Evolutionary conservation across 2,888 invertebrate genomes (phyloP).

Genomic region (Drosophila hamatofila): DNA sequence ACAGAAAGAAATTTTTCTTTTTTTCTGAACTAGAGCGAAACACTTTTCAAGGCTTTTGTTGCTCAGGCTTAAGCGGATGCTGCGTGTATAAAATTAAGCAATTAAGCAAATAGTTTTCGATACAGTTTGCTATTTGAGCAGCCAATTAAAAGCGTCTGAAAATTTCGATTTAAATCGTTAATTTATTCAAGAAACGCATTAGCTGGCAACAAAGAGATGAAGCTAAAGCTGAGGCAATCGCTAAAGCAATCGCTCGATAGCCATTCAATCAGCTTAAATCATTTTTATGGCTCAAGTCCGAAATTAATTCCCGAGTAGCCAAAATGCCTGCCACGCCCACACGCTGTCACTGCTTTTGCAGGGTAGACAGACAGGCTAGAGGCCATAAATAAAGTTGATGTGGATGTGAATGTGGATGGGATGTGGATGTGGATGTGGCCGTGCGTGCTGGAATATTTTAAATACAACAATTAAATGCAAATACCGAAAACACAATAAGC

Average conservation of each 20-base stretch:
- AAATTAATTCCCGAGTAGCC: slow-evolving; percentile 55
- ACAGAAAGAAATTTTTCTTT: slow-evolving; percentile 9
- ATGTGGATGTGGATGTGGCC: slow-evolving; percentile 18
- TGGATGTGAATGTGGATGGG: slow-evolving; percentile 18
- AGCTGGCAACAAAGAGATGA: slow-evolving; percentile 15
- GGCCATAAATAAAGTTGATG: slow-evolving; percentile 47
- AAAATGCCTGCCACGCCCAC: slow-evolving; percentile 59
- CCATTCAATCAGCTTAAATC: slow-evolving; percentile 56
- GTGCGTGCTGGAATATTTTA: slow-evolving; percentile 64
- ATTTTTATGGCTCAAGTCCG: slow-evolving; percentile 46
- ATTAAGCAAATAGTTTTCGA: slow-evolving; percentile 53
- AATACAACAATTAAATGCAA: slow-evolving; percentile 80
- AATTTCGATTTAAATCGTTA: neutral
- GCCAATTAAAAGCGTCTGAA: slow-evolving; percentile 5
- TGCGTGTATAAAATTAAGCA: slow-evolving; percentile 49
- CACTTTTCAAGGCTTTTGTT: slow-evolving; percentile 19
- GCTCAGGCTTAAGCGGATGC: slow-evolving; percentile 30
- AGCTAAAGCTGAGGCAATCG: neutral
- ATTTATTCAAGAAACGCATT: slow-evolving; percentile 27
- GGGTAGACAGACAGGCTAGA: slow-evolving; percentile 14
- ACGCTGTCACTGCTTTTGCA: slow-evolving; percentile 57
- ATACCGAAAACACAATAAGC: slow-evolving; percentile 61
- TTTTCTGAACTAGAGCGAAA: slow-evolving; percentile 6
- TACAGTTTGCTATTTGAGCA: slow-evolving; percentile 1
- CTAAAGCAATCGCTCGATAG: neutral